Conservation (phyloP, 2,888 invertebrate species). For the Amblyteles armatorius region DNA sequence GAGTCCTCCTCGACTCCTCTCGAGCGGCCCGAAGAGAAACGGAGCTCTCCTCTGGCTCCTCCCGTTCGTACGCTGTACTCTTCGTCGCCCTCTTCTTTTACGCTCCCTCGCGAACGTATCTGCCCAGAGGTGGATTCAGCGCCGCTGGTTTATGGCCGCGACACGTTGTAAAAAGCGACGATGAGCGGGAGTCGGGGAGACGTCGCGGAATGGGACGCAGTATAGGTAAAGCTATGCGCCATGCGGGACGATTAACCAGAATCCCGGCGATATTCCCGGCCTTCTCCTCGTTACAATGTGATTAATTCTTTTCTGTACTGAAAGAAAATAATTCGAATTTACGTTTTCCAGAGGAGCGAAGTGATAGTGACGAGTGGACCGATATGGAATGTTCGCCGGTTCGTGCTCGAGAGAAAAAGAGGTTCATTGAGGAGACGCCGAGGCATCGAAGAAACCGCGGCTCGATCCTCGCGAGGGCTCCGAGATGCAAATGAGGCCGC, state of each 20-base stretch:
- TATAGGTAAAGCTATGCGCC: background rate
- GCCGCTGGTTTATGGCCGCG: conserved; percentile 62
- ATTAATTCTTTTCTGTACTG: background rate
- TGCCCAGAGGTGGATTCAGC: conserved; percentile 26
- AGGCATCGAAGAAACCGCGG: conserved; percentile 15
- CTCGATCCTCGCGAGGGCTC: conserved; percentile 23
- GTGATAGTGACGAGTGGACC: background rate
- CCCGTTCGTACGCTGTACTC: conserved; percentile 32
- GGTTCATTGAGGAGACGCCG: background rate
- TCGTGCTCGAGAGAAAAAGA: background rate
- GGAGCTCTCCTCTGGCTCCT: conserved; percentile 32
- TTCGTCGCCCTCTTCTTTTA: conserved; percentile 45
- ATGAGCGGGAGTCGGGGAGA: conserved; percentile 19
- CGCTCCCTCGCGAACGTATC: conserved; percentile 46
- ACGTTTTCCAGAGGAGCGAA: background rate
- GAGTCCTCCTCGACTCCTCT: conserved; percentile 30
- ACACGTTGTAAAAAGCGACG: conserved; percentile 62
- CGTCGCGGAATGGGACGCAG: background rate
- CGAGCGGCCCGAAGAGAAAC: conserved; percentile 46
- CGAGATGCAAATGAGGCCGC: conserved; percentile 54
- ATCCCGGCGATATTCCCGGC: conserved; percentile 1
- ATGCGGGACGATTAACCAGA: background rate
- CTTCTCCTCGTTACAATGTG: background rate
- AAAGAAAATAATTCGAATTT: background rate
- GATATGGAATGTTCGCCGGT: background rate